A percentile compares a stretch with the other conserved stretches of the same genome.
Conservation (phyloP, 30 jellyfish, hydroid and myxozoan genomes). For the Phacellophora camtschatica region DNA sequence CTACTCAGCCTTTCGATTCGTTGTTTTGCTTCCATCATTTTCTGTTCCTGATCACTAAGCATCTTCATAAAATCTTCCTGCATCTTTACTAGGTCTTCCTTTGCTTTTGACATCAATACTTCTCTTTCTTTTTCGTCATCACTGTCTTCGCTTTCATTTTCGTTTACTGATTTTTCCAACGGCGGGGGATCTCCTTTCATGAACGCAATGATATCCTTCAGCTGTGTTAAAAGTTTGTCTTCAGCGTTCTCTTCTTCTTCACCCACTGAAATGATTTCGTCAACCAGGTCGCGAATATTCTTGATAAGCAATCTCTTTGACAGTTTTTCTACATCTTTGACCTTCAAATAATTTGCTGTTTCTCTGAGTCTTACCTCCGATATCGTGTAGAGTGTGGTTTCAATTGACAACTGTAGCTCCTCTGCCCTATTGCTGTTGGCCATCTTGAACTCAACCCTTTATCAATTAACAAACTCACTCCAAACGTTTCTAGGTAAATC, state of each 20-base stretch:
- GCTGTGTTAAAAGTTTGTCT: neutral
- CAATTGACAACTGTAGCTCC: neutral
- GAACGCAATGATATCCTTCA: neutral
- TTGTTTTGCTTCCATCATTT: neutral
- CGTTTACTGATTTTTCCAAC: neutral
- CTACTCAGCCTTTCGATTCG: neutral
- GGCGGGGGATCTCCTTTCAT: no score
- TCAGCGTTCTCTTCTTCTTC: neutral
- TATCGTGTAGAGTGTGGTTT: neutral
- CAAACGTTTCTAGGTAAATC: neutral
- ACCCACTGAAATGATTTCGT: neutral
- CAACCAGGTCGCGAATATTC: neutral
- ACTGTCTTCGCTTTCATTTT: neutral
- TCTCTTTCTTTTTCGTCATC: neutral
- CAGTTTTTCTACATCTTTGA: neutral
- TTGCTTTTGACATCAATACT: neutral
- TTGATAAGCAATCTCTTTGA: neutral
- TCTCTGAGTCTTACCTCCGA: neutral
- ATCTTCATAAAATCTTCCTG: neutral
- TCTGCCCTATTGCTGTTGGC: neutral
- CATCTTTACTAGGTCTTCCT: neutral
- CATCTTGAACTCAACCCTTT: neutral
- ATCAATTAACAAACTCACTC: neutral
- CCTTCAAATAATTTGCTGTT: neutral
- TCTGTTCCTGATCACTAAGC: constrained; percentile 1